phyloP scores from a whole-genome alignment of 2,797 vertebrate species.

The Glossophaga mutica region DNA sequence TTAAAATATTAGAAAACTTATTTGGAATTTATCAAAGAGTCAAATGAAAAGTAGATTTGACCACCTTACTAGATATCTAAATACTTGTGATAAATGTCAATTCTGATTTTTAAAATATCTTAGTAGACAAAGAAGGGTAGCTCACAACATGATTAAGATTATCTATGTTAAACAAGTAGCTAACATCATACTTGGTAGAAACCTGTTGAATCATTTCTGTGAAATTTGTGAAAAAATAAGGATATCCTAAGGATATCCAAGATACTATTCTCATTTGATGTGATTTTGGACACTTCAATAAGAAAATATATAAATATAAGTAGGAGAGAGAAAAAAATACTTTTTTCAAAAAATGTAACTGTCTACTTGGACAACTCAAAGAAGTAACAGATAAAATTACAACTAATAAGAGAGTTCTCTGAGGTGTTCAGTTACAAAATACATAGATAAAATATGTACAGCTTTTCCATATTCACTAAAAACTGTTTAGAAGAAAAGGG shows the following conservation, averaged over 20 bases:
- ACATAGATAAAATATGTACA: not conserved
- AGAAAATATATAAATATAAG: not conserved
- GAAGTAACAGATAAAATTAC: not conserved
- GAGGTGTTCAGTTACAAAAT: not conserved
- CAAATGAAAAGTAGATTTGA: not conserved
- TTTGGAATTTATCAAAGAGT: not conserved
- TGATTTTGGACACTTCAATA: not conserved
- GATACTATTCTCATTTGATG: not conserved
- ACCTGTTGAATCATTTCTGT: not conserved
- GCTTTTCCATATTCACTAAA: not conserved
- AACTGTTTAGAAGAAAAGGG: not conserved
- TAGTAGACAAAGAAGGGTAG: not conserved
- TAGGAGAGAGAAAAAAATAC: not conserved
- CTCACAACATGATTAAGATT: not conserved
- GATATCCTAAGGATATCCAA: not conserved
- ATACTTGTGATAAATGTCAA: not conserved
- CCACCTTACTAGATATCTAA: not conserved
- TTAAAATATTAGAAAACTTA: constrained; percentile 32
- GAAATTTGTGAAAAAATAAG: not conserved
- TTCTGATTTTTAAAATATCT: constrained; percentile 11
- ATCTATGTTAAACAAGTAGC: not conserved
- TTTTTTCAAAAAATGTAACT: not conserved
- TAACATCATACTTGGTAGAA: not conserved
- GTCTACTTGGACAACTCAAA: not conserved
- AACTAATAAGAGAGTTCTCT: not conserved